Conservation (phyloP, 2,797 vertebrate genomes). For the Enteromius anoplus region DNA sequence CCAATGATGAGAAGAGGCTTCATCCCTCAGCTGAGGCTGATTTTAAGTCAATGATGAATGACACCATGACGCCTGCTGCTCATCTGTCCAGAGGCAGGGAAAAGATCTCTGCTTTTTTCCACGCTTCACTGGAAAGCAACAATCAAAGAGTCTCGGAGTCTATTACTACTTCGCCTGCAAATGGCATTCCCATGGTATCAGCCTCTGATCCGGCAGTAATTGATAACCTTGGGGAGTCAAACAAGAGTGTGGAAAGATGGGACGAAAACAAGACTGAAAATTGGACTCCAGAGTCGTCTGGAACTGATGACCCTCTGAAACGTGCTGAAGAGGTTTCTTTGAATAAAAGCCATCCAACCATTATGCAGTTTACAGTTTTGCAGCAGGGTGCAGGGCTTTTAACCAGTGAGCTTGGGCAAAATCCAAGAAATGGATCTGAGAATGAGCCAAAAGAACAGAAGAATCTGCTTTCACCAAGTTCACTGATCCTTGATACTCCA, state of each 20-base stretch:
- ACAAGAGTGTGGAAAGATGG: slow-evolving; percentile 64
- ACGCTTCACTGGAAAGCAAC: slow-evolving; percentile 60
- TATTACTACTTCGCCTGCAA: slow-evolving; percentile 64
- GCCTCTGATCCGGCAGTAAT: slow-evolving; percentile 64
- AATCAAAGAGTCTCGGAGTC: slow-evolving; percentile 63
- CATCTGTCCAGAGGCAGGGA: slow-evolving; percentile 58
- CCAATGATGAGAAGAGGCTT: slow-evolving; percentile 61
- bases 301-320: slow-evolving; percentile 43
- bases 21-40: slow-evolving; percentile 51
- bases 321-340: slow-evolving; percentile 51
- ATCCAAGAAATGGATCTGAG: slow-evolving; percentile 30
- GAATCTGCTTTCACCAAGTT: slow-evolving; percentile 45
- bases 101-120: slow-evolving; percentile 62
- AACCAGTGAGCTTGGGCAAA: slow-evolving; percentile 50
- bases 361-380: slow-evolving; percentile 64
- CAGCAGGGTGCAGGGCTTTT: slow-evolving; percentile 54
- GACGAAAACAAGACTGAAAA: slow-evolving; percentile 61
- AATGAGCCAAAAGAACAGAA: slow-evolving; percentile 23
- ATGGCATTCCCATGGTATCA: slow-evolving; percentile 63
- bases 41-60: slow-evolving; percentile 64
- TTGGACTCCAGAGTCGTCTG: slow-evolving; percentile 53
- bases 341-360: slow-evolving; percentile 55
- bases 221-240: slow-evolving; percentile 63
- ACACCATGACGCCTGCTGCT: slow-evolving; percentile 55
- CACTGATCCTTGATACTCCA: slow-evolving; percentile 42